Percentiles rank a stretch among this genome's conserved stretches.
Conservation (phyloP, 2,797 vertebrate species). For the Clarias platycephalus region DNA sequence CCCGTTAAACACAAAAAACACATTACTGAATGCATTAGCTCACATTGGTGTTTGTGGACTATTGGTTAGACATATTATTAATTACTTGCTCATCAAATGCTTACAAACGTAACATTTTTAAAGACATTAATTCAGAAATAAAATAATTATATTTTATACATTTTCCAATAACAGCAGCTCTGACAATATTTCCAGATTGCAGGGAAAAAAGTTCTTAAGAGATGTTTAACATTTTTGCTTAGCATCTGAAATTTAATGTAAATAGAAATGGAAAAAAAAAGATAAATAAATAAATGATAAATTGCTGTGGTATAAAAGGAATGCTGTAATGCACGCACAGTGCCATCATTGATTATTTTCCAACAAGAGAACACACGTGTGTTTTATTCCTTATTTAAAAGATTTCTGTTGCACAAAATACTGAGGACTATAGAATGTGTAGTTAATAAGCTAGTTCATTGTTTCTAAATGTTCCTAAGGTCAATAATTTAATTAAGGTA, state of each 20-base stretch:
- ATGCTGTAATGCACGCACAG: not conserved
- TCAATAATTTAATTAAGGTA: conserved; percentile 4
- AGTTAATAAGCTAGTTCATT: not conserved
- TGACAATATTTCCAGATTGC: not conserved
- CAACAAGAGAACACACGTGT: not conserved
- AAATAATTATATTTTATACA: not conserved
- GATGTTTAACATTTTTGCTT: not conserved
- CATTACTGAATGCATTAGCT: not conserved
- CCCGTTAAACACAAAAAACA: not conserved
- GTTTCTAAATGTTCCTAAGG: not conserved
- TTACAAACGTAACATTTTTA: not conserved
- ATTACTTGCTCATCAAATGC: not conserved
- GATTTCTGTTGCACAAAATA: not conserved
- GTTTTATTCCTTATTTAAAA: not conserved
- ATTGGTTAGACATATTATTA: not conserved
- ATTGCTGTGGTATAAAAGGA: not conserved
- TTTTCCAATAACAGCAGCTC: not conserved
- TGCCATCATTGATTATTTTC: not conserved
- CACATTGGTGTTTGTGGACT: not conserved
- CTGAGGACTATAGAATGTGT: not conserved
- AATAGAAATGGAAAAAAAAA: not conserved
- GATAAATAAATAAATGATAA: not conserved
- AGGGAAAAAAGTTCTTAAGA: not conserved
- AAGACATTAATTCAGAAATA: not conserved
- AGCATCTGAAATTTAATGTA: not conserved